Percentiles rank a stretch among this genome's conserved stretches.
Evolutionary conservation across 2,797 vertebrate genomes (phyloP).

Genomic region (Lateolabrax maculatus): DNA sequence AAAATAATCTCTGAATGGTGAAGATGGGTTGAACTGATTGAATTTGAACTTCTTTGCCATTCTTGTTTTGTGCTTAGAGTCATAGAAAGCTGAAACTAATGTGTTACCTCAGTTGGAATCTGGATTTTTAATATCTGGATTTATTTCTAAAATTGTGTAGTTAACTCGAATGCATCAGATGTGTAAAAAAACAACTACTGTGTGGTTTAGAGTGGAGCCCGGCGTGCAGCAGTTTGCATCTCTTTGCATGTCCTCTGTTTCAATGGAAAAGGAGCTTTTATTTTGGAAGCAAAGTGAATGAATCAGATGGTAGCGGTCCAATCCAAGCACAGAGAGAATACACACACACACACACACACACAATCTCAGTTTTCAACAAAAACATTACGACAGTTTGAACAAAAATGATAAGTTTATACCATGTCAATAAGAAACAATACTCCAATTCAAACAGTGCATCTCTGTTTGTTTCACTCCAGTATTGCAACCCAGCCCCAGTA

Average conservation of each 20-base stretch:
- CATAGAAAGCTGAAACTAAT: not conserved
- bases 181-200: not conserved
- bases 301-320: constrained; percentile 6
- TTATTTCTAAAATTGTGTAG: not conserved
- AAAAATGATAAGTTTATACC: constrained; percentile 4
- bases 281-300: constrained; percentile 35
- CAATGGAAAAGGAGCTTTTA: constrained; percentile 38
- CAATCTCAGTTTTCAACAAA: constrained; percentile 31
- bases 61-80: not conserved
- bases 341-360: not conserved
- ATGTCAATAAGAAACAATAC: constrained; percentile 2
- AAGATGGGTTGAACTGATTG: fast-evolving
- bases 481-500: not conserved
- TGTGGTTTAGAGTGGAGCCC: constrained; percentile 7
- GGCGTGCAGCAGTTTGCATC: constrained; percentile 28
- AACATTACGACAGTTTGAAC: not conserved
- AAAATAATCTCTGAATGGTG: not conserved
- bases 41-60: not conserved
- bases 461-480: constrained; percentile 23
- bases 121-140: not conserved
- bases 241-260: not conserved
- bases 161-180: not conserved
- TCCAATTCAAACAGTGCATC: constrained; percentile 22
- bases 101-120: not conserved
- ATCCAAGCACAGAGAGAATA: constrained; percentile 7